phyloP scores from a whole-genome alignment of 2,113 vertebrate genomes.

The Hemiscyllium ocellatum region DNA sequence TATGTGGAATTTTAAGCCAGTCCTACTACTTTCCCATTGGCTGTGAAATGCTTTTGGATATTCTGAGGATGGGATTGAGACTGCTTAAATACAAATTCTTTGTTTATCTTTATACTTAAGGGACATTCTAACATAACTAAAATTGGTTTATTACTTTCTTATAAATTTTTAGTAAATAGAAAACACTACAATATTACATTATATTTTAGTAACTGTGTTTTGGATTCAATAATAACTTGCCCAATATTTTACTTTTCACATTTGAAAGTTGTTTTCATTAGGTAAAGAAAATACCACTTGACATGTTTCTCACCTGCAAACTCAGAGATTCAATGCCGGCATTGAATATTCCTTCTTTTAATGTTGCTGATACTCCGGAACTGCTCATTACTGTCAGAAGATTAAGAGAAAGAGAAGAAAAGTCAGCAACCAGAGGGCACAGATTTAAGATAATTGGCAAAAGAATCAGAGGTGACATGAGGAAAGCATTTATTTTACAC shows the following conservation, averaged over 20 bases:
- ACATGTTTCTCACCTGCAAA: not conserved
- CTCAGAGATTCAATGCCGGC: not conserved
- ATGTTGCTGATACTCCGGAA: not conserved
- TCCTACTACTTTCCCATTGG: not conserved
- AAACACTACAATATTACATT: not conserved
- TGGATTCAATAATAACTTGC: not conserved
- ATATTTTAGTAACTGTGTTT: not conserved
- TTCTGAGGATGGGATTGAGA: not conserved
- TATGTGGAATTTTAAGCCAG: not conserved
- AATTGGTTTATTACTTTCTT: not conserved
- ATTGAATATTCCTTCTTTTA: not conserved
- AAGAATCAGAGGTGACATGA: not conserved
- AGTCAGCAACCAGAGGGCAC: not conserved
- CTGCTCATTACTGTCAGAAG: not conserved
- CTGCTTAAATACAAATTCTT: not conserved
- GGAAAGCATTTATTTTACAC: not conserved
- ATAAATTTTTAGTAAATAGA: not conserved
- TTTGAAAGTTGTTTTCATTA: not conserved
- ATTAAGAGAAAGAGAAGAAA: not conserved
- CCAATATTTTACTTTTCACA: not conserved
- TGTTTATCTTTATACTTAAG: not conserved
- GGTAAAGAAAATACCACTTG: not conserved
- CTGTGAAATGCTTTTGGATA: not conserved
- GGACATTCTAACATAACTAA: not conserved
- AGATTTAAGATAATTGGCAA: not conserved